phyloP scores from a whole-genome alignment of 2,113 vertebrate species.

The Asarcornis scutulata region DNA sequence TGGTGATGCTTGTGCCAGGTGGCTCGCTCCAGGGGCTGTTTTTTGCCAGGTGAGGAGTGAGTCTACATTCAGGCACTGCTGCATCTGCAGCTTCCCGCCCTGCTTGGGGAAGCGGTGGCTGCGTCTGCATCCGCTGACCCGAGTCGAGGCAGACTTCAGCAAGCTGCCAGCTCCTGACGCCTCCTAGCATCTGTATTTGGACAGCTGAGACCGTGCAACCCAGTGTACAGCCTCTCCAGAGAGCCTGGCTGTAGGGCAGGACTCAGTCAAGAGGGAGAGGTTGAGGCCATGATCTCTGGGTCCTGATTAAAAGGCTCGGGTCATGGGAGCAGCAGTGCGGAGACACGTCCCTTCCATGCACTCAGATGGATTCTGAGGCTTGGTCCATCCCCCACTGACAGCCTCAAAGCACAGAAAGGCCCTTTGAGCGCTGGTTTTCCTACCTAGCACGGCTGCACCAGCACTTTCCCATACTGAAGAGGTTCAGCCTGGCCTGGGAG shows the following conservation, averaged over 20 bases:
- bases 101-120: background rate
- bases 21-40: background rate
- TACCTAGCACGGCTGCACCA: background rate
- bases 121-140: background rate
- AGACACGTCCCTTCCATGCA: background rate
- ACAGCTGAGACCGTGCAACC: background rate
- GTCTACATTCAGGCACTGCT: background rate
- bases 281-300: background rate
- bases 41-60: background rate
- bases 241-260: background rate
- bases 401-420: background rate
- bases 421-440: background rate
- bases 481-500: background rate
- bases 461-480: background rate
- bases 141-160: background rate
- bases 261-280: background rate
- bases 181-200: background rate
- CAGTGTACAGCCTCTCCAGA: accelerated
- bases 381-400: background rate
- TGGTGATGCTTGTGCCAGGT: accelerated
- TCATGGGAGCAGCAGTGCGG: background rate
- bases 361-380: background rate
- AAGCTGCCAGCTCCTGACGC: background rate
- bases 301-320: background rate
- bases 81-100: background rate